Conservation (phyloP, 2,888 invertebrate species). For the Pecten maximus region DNA sequence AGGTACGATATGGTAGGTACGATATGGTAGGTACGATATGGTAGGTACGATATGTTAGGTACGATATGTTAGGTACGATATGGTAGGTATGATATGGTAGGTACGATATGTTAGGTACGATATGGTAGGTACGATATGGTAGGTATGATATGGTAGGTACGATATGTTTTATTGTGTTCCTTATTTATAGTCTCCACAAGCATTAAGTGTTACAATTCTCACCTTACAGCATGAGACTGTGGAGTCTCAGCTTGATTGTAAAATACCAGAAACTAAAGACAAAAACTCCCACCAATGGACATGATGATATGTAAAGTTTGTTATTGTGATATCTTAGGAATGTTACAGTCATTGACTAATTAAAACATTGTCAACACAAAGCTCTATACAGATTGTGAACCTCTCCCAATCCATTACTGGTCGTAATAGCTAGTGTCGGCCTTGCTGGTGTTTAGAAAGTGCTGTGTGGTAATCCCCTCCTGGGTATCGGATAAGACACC, state of each 20-base stretch:
- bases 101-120: no score
- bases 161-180: no score
- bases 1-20: no score
- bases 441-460: not conserved
- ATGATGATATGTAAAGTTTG: not conserved
- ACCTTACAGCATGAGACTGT: no score
- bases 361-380: not conserved
- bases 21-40: no score
- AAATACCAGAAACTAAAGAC: not conserved
- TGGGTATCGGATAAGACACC: not conserved
- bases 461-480: not conserved
- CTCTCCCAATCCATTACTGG: not conserved
- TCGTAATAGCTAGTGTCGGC: not conserved
- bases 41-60: no score
- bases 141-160: no score
- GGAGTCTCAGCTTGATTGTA: not conserved
- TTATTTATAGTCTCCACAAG: no score
- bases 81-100: no score
- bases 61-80: no score
- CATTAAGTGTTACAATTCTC: no score
- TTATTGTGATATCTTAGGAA: not conserved
- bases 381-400: not conserved
- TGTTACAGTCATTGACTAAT: not conserved
- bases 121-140: no score
- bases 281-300: not conserved